Base-by-base conservation (phyloP, 1,140 invertebrate genomes). In the Vanessa tameamea region DNA sequence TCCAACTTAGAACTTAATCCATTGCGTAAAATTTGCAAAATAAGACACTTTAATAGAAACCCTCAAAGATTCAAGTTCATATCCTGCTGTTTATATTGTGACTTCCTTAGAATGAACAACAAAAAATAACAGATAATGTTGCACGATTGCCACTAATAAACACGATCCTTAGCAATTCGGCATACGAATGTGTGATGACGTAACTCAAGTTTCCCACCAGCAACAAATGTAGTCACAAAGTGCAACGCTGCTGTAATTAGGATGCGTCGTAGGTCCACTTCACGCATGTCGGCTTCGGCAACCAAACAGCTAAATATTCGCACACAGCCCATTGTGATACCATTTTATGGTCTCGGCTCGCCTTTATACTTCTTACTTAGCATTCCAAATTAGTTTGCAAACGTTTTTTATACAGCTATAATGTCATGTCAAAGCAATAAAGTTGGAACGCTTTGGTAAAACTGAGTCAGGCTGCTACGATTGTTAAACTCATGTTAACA, bases 301-400 rank as follows among this genome's bases (percentile, higher is more conserved):
- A 87, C 87, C 85, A 86, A 89, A 90, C 89, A 85, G 82, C 86
- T 88, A 81, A 87, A 92, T 90, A 90, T 91, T 92, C 87, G 88
- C 89, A 85, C 84, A 88, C 79, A 51, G 74, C 84, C 87, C 88
- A 91, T 92, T 91, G 90, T 92, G 81, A 83, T 85, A 87, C 85
- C 84, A 88, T 77, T 91, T 92, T 90, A 92, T 90, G 87, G 87
- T 85, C 84, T 83, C 88, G 89, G 90, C 84, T 53, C 53, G 79
- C 85, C 84, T 91, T 92, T 90, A 84, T 89, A 84, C 82, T 79
- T 64, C 77, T 82, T 88, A 87, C 78, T 92, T 91, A 92, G 88
- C 87, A 92, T 92, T 90, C 90, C 85, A 88, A 88, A 88, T 85
- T 87, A 84, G 89, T 91, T 82, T 82, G 80, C 83, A 79, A 80